Conservation (phyloP, 1,140 invertebrate genomes). For the Phortica variegata region DNA sequence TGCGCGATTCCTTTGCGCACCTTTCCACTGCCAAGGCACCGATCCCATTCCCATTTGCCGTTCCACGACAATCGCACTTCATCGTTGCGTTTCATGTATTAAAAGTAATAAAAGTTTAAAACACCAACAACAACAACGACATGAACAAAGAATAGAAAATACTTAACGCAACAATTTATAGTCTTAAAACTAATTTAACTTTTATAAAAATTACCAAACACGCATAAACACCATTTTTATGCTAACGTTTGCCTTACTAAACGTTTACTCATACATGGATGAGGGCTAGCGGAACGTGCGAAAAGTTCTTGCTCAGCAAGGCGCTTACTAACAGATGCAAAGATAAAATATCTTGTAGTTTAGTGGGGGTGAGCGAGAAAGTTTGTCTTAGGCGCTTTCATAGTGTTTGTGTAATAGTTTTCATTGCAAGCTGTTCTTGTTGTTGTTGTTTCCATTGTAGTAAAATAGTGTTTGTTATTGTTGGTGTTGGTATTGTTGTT, state of each 20-base stretch:
- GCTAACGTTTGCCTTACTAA: too few species aligned
- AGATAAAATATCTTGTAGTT: neutral
- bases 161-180: conserved; percentile 39
- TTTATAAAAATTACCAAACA: conserved; percentile 55
- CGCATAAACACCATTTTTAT: conserved; percentile 54
- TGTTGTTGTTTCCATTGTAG: too few species aligned
- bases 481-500: conserved; percentile 15
- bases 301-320: too few species aligned
- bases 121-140: conserved; percentile 4
- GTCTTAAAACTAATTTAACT: conserved; percentile 54
- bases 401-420: conserved; percentile 9
- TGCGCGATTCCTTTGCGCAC: conserved; percentile 20
- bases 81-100: conserved; percentile 53
- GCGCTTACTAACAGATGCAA: neutral
- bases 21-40: conserved; percentile 2
- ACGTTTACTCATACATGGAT: too few species aligned
- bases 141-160: conserved; percentile 13
- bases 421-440: conserved; percentile 38
- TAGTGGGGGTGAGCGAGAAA: neutral
- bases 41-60: too few species aligned
- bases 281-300: too few species aligned
- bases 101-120: conserved; percentile 54
- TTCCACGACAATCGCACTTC: too few species aligned
- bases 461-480: conserved; percentile 25
- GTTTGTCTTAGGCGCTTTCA: conserved; percentile 11